These are phyloP conservation scores for Meta bourneti DNA, from an alignment of 2,888 invertebrate species.

Conservation along the genomic window DNA sequence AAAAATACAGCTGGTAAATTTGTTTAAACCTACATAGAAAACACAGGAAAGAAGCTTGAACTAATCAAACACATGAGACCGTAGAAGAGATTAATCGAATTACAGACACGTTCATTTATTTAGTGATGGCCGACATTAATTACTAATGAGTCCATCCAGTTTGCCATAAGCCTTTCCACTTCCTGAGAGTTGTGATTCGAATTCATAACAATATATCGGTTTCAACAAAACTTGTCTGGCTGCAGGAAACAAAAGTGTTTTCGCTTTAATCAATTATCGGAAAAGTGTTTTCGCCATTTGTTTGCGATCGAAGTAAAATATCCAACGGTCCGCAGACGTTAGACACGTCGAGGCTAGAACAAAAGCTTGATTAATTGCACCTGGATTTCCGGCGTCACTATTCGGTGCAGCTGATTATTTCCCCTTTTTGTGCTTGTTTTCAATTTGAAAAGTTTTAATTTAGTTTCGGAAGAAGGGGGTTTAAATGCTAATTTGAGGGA, in stretches of 20 bases:
- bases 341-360: background rate
- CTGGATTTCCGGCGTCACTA: background rate
- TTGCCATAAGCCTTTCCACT: background rate
- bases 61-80: too few species aligned
- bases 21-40: too few species aligned
- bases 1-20: background rate
- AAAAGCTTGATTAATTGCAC: constrained; percentile 42
- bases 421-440: background rate
- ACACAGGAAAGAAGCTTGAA: too few species aligned
- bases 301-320: constrained; percentile 19
- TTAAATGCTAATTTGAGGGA: too few species aligned
- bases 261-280: constrained; percentile 32
- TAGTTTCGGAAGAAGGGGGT: background rate
- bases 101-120: constrained; percentile 10
- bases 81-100: constrained; percentile 8
- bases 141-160: constrained; percentile 23
- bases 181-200: background rate
- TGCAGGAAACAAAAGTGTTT: background rate
- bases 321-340: background rate
- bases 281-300: constrained; percentile 40
- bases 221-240: background rate
- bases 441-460: background rate
- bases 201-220: constrained; percentile 33
- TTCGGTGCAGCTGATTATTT: background rate
- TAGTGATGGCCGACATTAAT: constrained; percentile 18